Conservation (phyloP, 2,888 invertebrate species). For the Corbicula japonica region DNA sequence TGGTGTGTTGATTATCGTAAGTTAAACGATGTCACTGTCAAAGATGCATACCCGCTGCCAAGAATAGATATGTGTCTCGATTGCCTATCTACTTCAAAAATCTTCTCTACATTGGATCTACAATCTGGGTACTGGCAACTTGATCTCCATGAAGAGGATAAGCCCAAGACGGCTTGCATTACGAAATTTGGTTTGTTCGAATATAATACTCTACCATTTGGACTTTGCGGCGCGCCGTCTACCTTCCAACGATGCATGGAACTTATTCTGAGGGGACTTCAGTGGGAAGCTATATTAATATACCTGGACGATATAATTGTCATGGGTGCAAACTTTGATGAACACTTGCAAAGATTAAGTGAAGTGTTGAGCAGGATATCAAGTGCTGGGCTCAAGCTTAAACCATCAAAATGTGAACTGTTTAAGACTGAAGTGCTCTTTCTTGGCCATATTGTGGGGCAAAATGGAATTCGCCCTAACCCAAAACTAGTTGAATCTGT, state of each 20-base stretch:
- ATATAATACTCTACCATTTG: slow-evolving; percentile 66
- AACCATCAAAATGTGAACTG: slow-evolving; percentile 28
- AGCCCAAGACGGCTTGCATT: slow-evolving; percentile 62
- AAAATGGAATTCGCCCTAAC: slow-evolving; percentile 43
- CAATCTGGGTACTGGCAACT: slow-evolving; percentile 62
- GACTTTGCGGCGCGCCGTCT: slow-evolving; percentile 59
- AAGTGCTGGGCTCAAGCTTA: slow-evolving; percentile 49
- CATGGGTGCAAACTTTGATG: slow-evolving; percentile 40
- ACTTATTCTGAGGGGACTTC: slow-evolving; percentile 52
- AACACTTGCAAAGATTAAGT: slow-evolving; percentile 42
- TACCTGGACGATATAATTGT: slow-evolving; percentile 70
- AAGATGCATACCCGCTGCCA: no score
- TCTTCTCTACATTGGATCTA: slow-evolving; percentile 60
- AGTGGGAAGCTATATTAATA: slow-evolving; percentile 43
- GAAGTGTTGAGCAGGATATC: slow-evolving; percentile 47
- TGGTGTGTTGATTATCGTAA: no score
- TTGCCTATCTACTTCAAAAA: no score
- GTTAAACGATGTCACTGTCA: no score
- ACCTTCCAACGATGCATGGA: slow-evolving; percentile 70
- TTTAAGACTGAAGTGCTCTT: slow-evolving; percentile 38
- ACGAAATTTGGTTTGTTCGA: slow-evolving; percentile 59
- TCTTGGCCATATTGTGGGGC: slow-evolving; percentile 49
- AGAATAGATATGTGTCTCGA: no score
- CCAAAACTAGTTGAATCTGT: slow-evolving; percentile 34
- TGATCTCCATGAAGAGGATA: slow-evolving; percentile 40